phyloP scores from a whole-genome alignment of 2,888 invertebrate species.

The Drosophila kokeensis region DNA sequence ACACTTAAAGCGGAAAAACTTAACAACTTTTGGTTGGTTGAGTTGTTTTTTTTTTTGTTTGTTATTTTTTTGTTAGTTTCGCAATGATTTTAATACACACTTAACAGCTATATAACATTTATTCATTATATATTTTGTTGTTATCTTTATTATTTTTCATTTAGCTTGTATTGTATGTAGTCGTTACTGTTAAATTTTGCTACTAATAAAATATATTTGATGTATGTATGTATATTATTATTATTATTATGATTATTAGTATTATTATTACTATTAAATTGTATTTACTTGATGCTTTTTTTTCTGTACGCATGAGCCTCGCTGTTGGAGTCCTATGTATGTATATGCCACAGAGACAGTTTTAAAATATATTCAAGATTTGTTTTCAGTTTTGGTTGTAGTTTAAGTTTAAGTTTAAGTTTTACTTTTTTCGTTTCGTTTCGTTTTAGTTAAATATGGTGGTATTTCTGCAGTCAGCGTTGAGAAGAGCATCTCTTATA shows the following conservation, averaged over 20 bases:
- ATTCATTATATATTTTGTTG: conserved; percentile 39
- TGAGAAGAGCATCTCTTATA: conserved; percentile 80
- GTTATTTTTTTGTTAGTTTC: conserved; percentile 43
- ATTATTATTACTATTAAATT: conserved; percentile 52
- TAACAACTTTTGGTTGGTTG: conserved; percentile 73
- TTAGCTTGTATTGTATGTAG: conserved; percentile 47
- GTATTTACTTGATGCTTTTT: conserved; percentile 38
- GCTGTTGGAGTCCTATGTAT: conserved; percentile 43
- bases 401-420: conserved; percentile 36
- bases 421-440: conserved; percentile 30
- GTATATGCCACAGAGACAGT: conserved; percentile 45
- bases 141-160: conserved; percentile 31
- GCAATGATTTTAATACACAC: conserved; percentile 70
- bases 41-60: conserved; percentile 52
- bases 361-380: conserved; percentile 66
- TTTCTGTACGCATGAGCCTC: conserved; percentile 59
- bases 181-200: conserved; percentile 69
- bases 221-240: conserved; percentile 60
- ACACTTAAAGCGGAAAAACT: conserved; percentile 82
- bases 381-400: conserved; percentile 22
- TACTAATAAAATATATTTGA: conserved; percentile 81
- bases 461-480: conserved; percentile 84
- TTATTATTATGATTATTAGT: conserved; percentile 33
- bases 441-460: conserved; percentile 72
- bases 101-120: conserved; percentile 72